Conservation (phyloP, 2,888 invertebrate genomes). For the Polymixis flavicincta region DNA sequence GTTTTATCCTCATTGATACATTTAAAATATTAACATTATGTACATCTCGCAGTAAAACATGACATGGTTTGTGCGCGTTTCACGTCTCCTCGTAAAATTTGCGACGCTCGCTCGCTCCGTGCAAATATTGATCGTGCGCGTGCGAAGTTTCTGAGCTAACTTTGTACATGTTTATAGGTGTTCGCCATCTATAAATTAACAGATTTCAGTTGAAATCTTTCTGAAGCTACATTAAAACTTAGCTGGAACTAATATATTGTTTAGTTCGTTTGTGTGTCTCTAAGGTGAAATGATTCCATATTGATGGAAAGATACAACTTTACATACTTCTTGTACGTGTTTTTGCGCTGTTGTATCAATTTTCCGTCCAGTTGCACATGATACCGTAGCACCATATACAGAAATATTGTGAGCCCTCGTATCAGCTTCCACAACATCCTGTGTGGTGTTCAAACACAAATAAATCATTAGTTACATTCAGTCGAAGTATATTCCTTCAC, state of each 20-base stretch:
- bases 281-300: neutral
- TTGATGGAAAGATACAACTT: neutral
- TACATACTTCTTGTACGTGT: neutral
- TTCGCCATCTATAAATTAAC: conserved; percentile 7
- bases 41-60: conserved; percentile 53
- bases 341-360: neutral
- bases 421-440: conserved; percentile 46
- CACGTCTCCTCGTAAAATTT: conserved; percentile 57
- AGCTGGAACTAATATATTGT: neutral
- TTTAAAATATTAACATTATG: conserved; percentile 5
- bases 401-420: conserved; percentile 21
- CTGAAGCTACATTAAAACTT: neutral
- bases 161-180: conserved; percentile 10
- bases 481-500: conserved; percentile 32
- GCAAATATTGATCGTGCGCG: conserved; percentile 56
- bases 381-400: neutral
- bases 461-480: conserved; percentile 31
- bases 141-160: conserved; percentile 29
- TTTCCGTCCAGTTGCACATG: neutral
- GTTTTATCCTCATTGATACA: conserved; percentile 27
- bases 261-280: neutral
- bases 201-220: neutral
- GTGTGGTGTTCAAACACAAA: conserved; percentile 33
- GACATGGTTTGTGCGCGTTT: conserved; percentile 53
- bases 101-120: conserved; percentile 34